Evolutionary conservation across 2,888 invertebrate species (phyloP).

Genomic region (Terebella lapidaria): DNA sequence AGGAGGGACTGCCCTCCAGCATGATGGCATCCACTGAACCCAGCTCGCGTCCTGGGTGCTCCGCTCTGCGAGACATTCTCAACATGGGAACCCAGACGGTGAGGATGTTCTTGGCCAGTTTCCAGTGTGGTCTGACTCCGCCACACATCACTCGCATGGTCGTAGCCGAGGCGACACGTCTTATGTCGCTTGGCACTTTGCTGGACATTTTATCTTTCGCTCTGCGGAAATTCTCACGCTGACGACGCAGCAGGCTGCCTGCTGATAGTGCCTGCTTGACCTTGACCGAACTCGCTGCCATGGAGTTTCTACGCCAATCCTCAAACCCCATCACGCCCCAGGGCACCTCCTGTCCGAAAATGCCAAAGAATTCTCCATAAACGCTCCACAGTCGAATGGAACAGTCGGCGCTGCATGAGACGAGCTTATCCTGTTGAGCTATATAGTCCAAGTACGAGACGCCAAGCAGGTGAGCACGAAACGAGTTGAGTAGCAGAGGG

Average conservation of each 20-base stretch:
- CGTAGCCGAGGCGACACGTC: slow-evolving; percentile 69
- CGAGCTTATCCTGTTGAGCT: slow-evolving; percentile 62
- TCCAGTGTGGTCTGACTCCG: slow-evolving; percentile 8
- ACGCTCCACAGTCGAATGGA: slow-evolving; percentile 56
- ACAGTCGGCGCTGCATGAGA: slow-evolving; percentile 67
- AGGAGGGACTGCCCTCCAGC: not conserved
- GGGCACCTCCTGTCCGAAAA: slow-evolving; percentile 67
- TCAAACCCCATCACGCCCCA: no score
- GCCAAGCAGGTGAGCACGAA: slow-evolving; percentile 65
- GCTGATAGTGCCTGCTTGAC: not conserved
- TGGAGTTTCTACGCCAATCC: not conserved
- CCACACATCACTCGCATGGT: slow-evolving; percentile 61
- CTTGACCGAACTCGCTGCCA: not conserved
- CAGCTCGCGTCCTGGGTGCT: not conserved
- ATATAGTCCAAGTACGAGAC: slow-evolving; percentile 67
- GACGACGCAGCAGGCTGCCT: not conserved
- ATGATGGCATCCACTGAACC: no score
- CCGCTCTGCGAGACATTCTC: not conserved
- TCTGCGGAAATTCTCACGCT: not conserved
- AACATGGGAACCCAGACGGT: slow-evolving; percentile 15
- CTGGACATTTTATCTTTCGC: slow-evolving; percentile 31
- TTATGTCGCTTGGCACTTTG: slow-evolving; percentile 66
- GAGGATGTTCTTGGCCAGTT: slow-evolving; percentile 11
- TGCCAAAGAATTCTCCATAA: slow-evolving; percentile 60
- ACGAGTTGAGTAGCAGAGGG: slow-evolving; percentile 47